phyloP scores from a whole-genome alignment of 2,888 invertebrate species.

The Taenaris catops region DNA sequence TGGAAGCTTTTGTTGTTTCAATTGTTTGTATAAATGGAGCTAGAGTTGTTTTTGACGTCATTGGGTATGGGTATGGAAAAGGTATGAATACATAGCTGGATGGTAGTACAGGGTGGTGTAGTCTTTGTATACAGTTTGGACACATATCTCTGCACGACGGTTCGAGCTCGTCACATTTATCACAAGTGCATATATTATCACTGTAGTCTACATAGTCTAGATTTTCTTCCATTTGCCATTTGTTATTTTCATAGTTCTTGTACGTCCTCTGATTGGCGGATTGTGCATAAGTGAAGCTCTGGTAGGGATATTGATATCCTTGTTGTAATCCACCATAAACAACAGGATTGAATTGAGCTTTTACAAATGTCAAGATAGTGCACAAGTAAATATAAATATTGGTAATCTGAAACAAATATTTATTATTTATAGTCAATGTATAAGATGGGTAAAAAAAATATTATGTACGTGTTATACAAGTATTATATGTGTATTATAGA shows the following conservation, averaged over 20 bases:
- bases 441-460: too few relatives aligned
- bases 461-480: too few relatives aligned
- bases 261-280: conserved; percentile 6
- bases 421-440: too few relatives aligned
- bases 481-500: neutral
- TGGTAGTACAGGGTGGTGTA: conserved; percentile 8
- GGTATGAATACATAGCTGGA: conserved; percentile 18
- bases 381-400: conserved; percentile 14
- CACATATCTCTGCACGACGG: conserved; percentile 24
- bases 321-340: conserved; percentile 8
- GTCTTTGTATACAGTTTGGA: conserved; percentile 16
- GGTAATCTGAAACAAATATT: conserved; percentile 21
- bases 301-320: conserved; percentile 14
- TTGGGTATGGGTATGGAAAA: conserved; percentile 21
- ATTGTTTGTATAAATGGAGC: conserved; percentile 7
- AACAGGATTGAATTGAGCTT: conserved; percentile 14
- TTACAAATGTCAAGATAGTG: conserved; percentile 10
- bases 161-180: conserved; percentile 21
- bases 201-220: conserved; percentile 22
- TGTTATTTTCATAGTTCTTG: conserved; percentile 10
- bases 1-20: conserved; percentile 16
- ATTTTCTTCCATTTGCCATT: conserved; percentile 10
- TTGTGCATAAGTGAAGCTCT: conserved; percentile 9
- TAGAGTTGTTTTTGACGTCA: conserved; percentile 5
- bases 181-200: conserved; percentile 28